Conservation (phyloP, 2,113 vertebrate genomes). For the Aegotheles bennettii region DNA sequence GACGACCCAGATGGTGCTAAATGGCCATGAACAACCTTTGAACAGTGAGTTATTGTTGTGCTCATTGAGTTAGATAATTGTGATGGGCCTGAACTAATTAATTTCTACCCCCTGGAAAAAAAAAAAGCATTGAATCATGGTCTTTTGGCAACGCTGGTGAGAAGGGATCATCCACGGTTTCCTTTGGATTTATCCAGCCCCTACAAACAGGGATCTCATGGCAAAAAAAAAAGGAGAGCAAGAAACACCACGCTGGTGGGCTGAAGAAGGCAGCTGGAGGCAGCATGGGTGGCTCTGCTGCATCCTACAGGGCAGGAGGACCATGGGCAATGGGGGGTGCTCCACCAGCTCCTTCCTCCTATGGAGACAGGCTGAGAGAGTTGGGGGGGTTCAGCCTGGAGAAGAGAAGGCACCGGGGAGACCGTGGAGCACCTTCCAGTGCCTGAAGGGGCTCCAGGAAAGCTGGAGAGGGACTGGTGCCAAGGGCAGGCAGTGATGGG, state of each 20-base stretch:
- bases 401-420: too few relatives aligned
- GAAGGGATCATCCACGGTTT: not conserved
- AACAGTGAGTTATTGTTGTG: conserved; percentile 47
- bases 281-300: rapidly evolving
- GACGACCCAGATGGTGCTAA: conserved; percentile 55
- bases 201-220: not conserved
- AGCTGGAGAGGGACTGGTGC: too few relatives aligned
- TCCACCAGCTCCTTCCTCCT: not conserved
- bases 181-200: not conserved
- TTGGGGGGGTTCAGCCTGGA: too few relatives aligned
- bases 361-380: too few relatives aligned
- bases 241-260: rapidly evolving
- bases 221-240: not conserved
- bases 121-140: conserved; percentile 12
- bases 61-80: conserved; percentile 35
- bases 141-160: conserved; percentile 38
- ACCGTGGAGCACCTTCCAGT: too few relatives aligned
- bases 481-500: too few relatives aligned
- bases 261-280: not conserved
- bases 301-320: not conserved
- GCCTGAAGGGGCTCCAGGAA: too few relatives aligned
- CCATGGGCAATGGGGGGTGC: not conserved
- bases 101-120: not conserved
- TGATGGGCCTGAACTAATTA: conserved; percentile 59
- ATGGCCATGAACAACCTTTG: conserved; percentile 32